phyloP scores from a whole-genome alignment of 1,140 invertebrate genomes.

The Cyphomyrmex costatus region DNA sequence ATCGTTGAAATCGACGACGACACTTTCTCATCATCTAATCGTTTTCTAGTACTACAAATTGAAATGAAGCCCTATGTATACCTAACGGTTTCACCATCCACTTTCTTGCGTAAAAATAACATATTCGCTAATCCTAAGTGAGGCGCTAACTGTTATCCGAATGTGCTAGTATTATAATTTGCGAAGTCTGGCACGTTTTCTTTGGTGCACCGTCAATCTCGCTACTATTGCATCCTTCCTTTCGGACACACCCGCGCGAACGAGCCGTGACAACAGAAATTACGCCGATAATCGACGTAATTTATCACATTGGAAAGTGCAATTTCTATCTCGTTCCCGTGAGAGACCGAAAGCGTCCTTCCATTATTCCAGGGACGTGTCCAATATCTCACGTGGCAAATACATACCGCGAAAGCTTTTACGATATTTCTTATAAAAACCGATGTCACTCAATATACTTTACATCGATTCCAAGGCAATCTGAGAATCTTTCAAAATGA shows the following conservation, averaged over 20 bases:
- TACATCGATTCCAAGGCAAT: background rate
- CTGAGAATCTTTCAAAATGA: background rate
- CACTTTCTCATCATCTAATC: background rate
- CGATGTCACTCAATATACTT: background rate
- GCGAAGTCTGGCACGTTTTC: slow-evolving; percentile 27
- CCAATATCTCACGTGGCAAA: slow-evolving; percentile 44
- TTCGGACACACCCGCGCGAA: slow-evolving; percentile 34
- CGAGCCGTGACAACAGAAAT: slow-evolving; percentile 55
- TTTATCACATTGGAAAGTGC: slow-evolving; percentile 72
- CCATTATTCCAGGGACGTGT: slow-evolving; percentile 22
- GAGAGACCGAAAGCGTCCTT: slow-evolving; percentile 29
- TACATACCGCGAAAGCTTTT: background rate
- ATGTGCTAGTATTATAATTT: slow-evolving; percentile 24
- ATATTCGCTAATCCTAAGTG: slow-evolving; percentile 31
- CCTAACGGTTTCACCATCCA: slow-evolving; percentile 52
- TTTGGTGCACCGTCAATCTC: slow-evolving; percentile 31
- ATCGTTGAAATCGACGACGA: slow-evolving; percentile 9
- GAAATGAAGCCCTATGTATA: background rate
- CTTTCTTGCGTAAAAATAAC: slow-evolving; percentile 66
- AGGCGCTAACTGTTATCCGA: slow-evolving; percentile 27
- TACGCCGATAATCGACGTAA: slow-evolving; percentile 53
- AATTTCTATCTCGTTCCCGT: slow-evolving; percentile 61
- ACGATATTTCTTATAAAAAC: background rate
- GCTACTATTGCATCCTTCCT: slow-evolving; percentile 15
- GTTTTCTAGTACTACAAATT: slow-evolving; percentile 19